Percentiles rank a stretch among this genome's conserved stretches.
These are phyloP conservation scores for Drosophila pseudotakahashii DNA, from an alignment of 2,888 invertebrate genomes.

Conservation along the genomic window DNA sequence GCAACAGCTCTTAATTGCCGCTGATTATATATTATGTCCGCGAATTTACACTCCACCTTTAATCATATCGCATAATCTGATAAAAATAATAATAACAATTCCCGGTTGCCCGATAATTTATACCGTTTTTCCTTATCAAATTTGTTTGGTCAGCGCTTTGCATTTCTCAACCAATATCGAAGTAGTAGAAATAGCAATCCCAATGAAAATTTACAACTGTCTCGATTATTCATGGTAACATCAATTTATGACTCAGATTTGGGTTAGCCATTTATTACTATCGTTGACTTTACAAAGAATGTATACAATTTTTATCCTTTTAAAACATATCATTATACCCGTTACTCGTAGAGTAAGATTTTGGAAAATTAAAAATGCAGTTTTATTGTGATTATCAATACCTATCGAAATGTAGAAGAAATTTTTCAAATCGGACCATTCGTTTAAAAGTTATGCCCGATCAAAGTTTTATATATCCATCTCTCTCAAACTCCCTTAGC, in stretches of 20 bases:
- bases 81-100: conserved; percentile 53
- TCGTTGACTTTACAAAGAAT: neutral
- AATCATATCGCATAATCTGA: conserved; percentile 54
- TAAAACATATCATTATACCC: too few species aligned
- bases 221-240: conserved; percentile 1
- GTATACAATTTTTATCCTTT: too few species aligned
- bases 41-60: conserved; percentile 30
- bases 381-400: too few species aligned
- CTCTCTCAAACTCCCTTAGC: too few species aligned
- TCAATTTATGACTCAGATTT: conserved; percentile 19
- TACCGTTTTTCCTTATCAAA: conserved; percentile 49
- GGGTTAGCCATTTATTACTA: neutral
- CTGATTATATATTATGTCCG: conserved; percentile 24
- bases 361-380: too few species aligned
- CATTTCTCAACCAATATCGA: conserved; percentile 2
- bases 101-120: conserved; percentile 57
- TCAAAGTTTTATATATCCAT: too few species aligned
- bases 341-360: too few species aligned
- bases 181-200: conserved; percentile 1
- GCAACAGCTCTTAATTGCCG: conserved; percentile 42
- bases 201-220: conserved; percentile 23
- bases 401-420: too few species aligned
- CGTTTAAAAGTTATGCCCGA: too few species aligned
- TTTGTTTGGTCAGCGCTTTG: conserved; percentile 37
- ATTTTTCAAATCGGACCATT: too few species aligned